These are phyloP conservation scores for Lasioglossum leucozonium DNA, from an alignment of 2,888 invertebrate species.

Conservation along the genomic window DNA sequence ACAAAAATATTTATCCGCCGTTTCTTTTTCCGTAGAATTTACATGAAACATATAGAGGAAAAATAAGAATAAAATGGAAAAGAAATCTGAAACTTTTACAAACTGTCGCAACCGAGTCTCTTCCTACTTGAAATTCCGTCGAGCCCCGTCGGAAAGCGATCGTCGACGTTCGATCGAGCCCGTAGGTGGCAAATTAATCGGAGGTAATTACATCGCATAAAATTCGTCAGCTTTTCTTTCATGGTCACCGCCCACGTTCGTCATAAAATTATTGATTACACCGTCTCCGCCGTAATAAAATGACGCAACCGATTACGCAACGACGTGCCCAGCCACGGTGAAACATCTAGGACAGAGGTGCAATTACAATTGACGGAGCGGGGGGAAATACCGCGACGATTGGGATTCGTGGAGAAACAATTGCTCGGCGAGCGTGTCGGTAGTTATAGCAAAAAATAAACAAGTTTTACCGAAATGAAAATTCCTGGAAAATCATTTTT, in stretches of 20 bases:
- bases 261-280: conserved; percentile 6
- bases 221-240: conserved; percentile 17
- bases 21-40: too few species aligned
- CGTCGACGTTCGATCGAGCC: neutral
- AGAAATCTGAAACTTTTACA: too few species aligned
- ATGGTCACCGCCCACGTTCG: neutral
- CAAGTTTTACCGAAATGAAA: too few species aligned
- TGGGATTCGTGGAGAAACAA: neutral
- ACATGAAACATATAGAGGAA: too few species aligned
- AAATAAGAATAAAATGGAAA: too few species aligned
- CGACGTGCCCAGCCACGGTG: neutral
- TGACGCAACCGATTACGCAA: neutral
- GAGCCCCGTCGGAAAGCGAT: neutral
- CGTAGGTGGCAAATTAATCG: conserved; percentile 19
- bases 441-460: too few species aligned
- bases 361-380: neutral
- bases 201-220: neutral
- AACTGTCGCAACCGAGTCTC: neutral
- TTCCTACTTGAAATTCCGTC: neutral
- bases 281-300: neutral
- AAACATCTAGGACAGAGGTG: neutral
- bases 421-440: too few species aligned
- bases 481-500: too few species aligned
- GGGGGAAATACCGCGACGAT: too few species aligned
- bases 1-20: too few species aligned